phyloP scores from a whole-genome alignment of 2,113 vertebrate genomes.

The Carettochelys insculpta region DNA sequence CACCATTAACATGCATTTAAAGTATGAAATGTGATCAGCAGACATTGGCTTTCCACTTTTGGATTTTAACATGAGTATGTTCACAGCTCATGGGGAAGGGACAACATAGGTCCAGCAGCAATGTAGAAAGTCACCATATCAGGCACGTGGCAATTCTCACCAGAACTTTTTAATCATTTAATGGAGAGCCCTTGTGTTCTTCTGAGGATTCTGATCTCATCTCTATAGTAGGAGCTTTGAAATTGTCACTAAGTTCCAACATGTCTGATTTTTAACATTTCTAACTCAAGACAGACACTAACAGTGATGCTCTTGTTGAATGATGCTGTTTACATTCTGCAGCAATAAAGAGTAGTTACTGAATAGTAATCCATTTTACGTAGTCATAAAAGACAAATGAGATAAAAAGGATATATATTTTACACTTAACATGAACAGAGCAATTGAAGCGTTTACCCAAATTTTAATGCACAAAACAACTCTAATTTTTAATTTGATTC shows the following conservation, averaged over 20 bases:
- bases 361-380: background rate
- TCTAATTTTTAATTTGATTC: constrained; percentile 59
- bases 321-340: background rate
- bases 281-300: background rate
- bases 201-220: background rate
- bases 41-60: background rate
- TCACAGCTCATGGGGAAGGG: background rate
- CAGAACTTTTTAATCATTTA: background rate
- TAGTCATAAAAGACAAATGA: constrained; percentile 45
- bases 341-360: background rate
- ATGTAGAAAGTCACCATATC: background rate
- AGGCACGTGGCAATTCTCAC: background rate
- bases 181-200: constrained; percentile 19
- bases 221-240: background rate
- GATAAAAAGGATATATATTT: background rate
- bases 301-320: background rate
- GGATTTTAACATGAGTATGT: background rate
- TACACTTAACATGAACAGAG: constrained; percentile 47
- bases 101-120: accelerated
- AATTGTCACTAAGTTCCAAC: background rate
- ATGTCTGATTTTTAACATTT: background rate
- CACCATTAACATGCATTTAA: background rate
- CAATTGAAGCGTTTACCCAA: constrained; percentile 57
- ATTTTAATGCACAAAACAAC: constrained; percentile 70
- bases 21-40: background rate